These are phyloP conservation scores for Corythornis vintsioides DNA, from an alignment of 2,113 vertebrate genomes.

Conservation along the genomic window DNA sequence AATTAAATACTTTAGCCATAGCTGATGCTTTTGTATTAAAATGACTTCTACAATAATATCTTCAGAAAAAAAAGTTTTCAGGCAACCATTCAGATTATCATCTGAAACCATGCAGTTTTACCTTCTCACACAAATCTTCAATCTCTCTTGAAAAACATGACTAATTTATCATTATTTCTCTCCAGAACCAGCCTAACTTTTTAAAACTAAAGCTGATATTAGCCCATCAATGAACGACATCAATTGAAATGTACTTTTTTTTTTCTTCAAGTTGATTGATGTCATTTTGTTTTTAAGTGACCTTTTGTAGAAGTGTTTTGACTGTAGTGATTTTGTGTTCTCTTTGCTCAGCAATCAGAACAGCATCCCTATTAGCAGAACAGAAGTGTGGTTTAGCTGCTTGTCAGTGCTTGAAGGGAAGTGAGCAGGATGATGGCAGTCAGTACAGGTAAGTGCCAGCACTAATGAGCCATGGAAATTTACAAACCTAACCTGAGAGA, in stretches of 20 bases:
- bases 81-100: conserved; percentile 5
- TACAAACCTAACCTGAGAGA: not conserved
- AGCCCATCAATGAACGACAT: conserved; percentile 36
- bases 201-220: conserved; percentile 61
- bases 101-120: conserved; percentile 23
- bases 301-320: conserved; percentile 88
- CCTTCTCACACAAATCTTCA: conserved; percentile 41
- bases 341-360: conserved; percentile 80
- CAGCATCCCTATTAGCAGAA: conserved; percentile 64
- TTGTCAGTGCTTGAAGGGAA: conserved; percentile 76
- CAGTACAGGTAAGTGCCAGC: not conserved
- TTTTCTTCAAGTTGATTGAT: conserved; percentile 85
- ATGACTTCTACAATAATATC: not conserved
- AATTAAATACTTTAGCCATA: not conserved
- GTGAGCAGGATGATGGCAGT: conserved; percentile 41
- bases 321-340: conserved; percentile 94
- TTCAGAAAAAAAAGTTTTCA: not conserved
- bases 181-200: conserved; percentile 60
- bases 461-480: not conserved
- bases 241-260: conserved; percentile 72
- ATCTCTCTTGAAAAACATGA: conserved; percentile 53
- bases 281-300: conserved; percentile 90
- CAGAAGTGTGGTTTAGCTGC: conserved; percentile 73
- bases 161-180: conserved; percentile 74
- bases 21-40: not conserved